Evolutionary conservation across 2,888 invertebrate species (phyloP).

Genomic region (Lasius platythorax): DNA sequence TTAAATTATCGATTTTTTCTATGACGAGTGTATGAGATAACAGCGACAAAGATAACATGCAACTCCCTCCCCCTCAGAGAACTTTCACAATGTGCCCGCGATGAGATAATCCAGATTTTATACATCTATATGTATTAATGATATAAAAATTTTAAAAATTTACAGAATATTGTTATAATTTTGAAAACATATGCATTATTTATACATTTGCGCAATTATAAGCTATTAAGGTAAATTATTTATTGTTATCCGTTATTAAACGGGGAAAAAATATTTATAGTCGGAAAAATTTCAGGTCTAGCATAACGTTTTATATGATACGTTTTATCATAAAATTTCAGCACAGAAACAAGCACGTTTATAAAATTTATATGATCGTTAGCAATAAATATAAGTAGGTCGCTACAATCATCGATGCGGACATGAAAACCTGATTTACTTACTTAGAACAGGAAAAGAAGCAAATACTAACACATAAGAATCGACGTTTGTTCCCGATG

Average conservation of each 20-base stretch:
- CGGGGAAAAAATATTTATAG: neutral
- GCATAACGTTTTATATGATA: neutral
- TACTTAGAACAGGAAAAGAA: neutral
- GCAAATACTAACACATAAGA: neutral
- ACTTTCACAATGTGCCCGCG: neutral
- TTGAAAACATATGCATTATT: neutral
- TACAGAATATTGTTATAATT: neutral
- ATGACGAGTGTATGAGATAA: neutral
- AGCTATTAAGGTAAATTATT: neutral
- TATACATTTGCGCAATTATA: neutral
- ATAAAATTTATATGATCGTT: constrained; percentile 2
- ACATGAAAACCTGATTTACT: constrained; percentile 5
- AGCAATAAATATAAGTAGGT: neutral
- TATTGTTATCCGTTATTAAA: neutral
- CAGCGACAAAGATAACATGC: neutral
- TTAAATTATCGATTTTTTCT: neutral
- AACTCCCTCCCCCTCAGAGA: neutral
- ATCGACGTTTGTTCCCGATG: neutral
- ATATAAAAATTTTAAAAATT: neutral
- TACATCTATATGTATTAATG: neutral
- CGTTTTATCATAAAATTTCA: neutral
- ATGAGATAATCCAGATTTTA: neutral
- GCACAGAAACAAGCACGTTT: neutral
- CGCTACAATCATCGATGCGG: neutral
- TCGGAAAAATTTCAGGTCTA: neutral